phyloP scores from a whole-genome alignment of 2,797 vertebrate genomes.

The Rousettus madagascariensis region DNA sequence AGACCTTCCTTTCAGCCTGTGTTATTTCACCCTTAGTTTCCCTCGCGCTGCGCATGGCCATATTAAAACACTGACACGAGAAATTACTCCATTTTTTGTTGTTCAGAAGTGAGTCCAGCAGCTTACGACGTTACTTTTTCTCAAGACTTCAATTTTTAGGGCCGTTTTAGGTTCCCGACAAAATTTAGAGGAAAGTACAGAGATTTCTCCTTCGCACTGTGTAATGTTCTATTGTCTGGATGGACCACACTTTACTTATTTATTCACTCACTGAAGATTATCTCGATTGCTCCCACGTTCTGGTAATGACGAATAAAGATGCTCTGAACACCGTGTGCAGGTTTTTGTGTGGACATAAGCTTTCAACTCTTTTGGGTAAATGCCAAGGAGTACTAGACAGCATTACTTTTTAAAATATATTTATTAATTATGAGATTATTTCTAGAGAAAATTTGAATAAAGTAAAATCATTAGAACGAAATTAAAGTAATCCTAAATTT shows the following conservation, averaged over 20 bases:
- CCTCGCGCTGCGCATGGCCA: conserved; percentile 48
- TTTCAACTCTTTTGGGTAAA: background rate
- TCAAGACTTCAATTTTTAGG: background rate
- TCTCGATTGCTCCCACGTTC: background rate
- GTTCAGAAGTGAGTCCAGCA: conserved; percentile 63
- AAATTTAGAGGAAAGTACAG: background rate
- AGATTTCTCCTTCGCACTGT: background rate
- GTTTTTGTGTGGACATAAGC: background rate
- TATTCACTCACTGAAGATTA: background rate
- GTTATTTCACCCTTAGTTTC: conserved; percentile 57
- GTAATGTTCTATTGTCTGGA: background rate
- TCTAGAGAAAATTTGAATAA: conserved; percentile 19
- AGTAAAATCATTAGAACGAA: background rate
- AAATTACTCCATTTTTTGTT: conserved; percentile 64
- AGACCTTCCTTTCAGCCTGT: conserved; percentile 62
- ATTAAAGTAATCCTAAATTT: background rate
- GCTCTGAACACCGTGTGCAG: background rate
- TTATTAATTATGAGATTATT: conserved; percentile 12
- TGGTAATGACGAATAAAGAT: background rate
- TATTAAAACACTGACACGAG: conserved; percentile 29
- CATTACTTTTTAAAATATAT: conserved; percentile 50
- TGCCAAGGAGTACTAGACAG: background rate
- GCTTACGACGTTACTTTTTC: conserved; percentile 28
- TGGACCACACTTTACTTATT: background rate
- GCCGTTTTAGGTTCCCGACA: background rate